These are phyloP conservation scores for Eupithecia exiguata DNA, from an alignment of 2,888 invertebrate species.

Conservation along the genomic window DNA sequence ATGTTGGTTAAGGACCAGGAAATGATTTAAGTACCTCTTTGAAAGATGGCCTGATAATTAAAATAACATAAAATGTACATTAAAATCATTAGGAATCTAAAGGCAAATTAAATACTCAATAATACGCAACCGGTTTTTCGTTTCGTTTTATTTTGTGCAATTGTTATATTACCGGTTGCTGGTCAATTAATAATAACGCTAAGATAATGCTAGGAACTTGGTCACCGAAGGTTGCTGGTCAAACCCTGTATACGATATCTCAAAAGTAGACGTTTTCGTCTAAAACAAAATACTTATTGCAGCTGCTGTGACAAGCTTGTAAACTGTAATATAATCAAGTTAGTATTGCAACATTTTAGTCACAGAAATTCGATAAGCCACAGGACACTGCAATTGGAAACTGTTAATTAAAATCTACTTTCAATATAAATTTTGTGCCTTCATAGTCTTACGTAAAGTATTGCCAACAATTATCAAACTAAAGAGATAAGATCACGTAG, in stretches of 20 bases:
- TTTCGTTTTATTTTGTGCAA: too few relatives aligned
- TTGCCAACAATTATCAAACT: not conserved
- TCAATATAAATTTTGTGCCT: not conserved
- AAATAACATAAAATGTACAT: not conserved
- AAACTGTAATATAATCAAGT: slow-evolving; percentile 6
- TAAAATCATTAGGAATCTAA: too few relatives aligned
- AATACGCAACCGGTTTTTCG: too few relatives aligned
- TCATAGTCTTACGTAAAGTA: not conserved
- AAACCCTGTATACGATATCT: too few relatives aligned
- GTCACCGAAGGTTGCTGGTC: too few relatives aligned
- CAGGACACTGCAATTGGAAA: slow-evolving; percentile 20
- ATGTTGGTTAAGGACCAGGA: slow-evolving; percentile 24
- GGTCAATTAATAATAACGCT: too few relatives aligned
- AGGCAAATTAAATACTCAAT: too few relatives aligned
- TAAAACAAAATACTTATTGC: not conserved
- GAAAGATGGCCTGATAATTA: not conserved
- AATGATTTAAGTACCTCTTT: not conserved
- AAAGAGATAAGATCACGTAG: too few relatives aligned
- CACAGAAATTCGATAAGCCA: slow-evolving; percentile 29
- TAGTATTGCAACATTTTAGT: slow-evolving; percentile 25
- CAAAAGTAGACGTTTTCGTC: too few relatives aligned
- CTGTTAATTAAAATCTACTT: slow-evolving; percentile 10
- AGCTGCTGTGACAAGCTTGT: not conserved
- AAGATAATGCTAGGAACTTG: too few relatives aligned
- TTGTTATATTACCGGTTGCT: too few relatives aligned